These are phyloP conservation scores for Leuctra nigra DNA, from an alignment of 2,888 invertebrate genomes.

Conservation along the genomic window DNA sequence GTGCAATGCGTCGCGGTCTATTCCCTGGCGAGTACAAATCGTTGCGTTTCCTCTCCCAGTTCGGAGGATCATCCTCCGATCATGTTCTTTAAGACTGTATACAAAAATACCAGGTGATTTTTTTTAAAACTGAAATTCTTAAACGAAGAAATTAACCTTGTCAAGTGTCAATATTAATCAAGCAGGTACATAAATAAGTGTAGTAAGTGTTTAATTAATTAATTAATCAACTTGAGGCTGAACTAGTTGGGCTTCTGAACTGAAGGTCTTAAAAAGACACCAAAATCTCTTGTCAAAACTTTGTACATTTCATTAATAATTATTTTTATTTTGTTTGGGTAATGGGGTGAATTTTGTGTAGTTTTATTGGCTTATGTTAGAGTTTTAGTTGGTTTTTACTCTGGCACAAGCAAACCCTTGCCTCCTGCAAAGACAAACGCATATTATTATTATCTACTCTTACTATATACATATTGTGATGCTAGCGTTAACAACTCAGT, in stretches of 20 bases:
- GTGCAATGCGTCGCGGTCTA: no score
- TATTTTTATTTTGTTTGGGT: conserved; percentile 12
- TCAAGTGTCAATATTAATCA: conserved; percentile 16
- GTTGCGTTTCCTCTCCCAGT: no score
- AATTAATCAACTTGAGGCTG: conserved; percentile 4
- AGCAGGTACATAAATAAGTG: conserved; percentile 10
- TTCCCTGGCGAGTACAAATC: no score
- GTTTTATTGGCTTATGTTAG: no score
- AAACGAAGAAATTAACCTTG: neutral
- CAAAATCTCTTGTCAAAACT: conserved; percentile 23
- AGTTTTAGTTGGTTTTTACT: no score
- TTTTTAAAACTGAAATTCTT: neutral
- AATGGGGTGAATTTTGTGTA: conserved; percentile 6
- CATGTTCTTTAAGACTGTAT: conserved; percentile 5
- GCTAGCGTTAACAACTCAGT: neutral
- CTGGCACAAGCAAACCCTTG: no score
- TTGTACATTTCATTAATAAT: conserved; percentile 15
- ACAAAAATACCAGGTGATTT: conserved; percentile 7
- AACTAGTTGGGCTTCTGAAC: conserved; percentile 9
- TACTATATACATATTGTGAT: conserved; percentile 1
- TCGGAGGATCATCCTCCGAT: no score
- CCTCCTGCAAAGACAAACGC: neutral
- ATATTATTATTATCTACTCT: neutral
- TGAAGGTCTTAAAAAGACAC: conserved; percentile 19
- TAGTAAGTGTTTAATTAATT: conserved; percentile 3